Evolutionary conservation across 2,797 vertebrate genomes (phyloP).

Genomic region (Enteromius radiatus): DNA sequence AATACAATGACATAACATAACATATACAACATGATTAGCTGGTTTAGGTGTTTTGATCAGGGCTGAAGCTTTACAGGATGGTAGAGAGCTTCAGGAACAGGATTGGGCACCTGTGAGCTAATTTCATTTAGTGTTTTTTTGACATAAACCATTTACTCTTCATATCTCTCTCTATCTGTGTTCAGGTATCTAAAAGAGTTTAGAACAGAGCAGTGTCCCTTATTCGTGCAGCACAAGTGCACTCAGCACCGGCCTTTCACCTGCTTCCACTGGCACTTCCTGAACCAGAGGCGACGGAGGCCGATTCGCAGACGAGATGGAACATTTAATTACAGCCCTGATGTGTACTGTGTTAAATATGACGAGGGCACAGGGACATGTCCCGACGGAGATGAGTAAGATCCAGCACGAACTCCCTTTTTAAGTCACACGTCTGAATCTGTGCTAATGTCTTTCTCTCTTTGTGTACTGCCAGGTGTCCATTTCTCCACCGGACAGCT

Average conservation of each 20-base stretch:
- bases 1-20: background rate
- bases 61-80: background rate
- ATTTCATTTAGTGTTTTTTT: background rate
- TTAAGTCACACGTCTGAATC: background rate
- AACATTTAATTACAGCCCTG: conserved; percentile 98
- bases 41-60: background rate
- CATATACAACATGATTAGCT: background rate
- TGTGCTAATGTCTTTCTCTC: background rate
- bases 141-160: background rate
- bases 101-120: background rate
- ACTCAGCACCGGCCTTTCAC: conserved; percentile 96
- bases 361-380: conserved; percentile 96
- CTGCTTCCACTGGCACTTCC: conserved; percentile 99
- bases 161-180: conserved; percentile 15
- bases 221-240: conserved; percentile 98
- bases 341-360: conserved; percentile 98
- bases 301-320: conserved; percentile 94
- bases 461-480: conserved; percentile 80
- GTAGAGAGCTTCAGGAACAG: background rate
- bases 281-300: conserved; percentile 94
- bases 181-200: conserved; percentile 99
- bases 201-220: conserved; percentile 96
- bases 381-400: conserved; percentile 98
- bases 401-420: background rate
- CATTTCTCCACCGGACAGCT: conserved; percentile 94